Percentiles rank a stretch among this genome's conserved stretches.
phyloP scores from a whole-genome alignment of 2,113 vertebrate species.

The Riparia riparia region DNA sequence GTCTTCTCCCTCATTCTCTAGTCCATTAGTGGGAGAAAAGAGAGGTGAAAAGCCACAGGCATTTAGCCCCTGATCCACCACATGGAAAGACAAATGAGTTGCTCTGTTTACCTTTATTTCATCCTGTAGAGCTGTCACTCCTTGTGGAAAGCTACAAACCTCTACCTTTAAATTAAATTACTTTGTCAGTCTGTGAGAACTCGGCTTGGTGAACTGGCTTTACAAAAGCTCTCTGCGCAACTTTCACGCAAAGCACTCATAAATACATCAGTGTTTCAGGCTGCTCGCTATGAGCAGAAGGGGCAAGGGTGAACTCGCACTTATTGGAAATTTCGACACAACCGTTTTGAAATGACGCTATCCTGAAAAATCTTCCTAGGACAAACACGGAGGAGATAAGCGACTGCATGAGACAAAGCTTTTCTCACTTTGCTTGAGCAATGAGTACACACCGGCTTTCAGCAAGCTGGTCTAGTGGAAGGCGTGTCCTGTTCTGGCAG shows the following conservation, averaged over 20 bases:
- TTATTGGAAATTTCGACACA: neutral
- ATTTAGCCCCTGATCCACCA: neutral
- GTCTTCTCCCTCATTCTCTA: neutral
- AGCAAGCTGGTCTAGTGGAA: neutral
- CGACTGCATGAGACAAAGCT: accelerated
- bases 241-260: accelerated
- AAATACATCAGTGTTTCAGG: neutral
- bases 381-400: neutral
- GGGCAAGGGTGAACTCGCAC: neutral
- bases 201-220: neutral
- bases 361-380: neutral
- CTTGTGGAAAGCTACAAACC: neutral
- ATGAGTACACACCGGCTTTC: neutral
- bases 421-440: neutral
- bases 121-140: neutral
- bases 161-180: neutral
- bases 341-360: neutral
- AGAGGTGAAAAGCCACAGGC: neutral
- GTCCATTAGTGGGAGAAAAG: neutral
- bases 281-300: accelerated
- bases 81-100: accelerated
- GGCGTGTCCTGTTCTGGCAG: neutral
- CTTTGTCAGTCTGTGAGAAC: neutral
- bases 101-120: neutral
- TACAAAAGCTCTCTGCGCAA: neutral